phyloP scores from a whole-genome alignment of 2,113 vertebrate genomes.

The Tautogolabrus adspersus region DNA sequence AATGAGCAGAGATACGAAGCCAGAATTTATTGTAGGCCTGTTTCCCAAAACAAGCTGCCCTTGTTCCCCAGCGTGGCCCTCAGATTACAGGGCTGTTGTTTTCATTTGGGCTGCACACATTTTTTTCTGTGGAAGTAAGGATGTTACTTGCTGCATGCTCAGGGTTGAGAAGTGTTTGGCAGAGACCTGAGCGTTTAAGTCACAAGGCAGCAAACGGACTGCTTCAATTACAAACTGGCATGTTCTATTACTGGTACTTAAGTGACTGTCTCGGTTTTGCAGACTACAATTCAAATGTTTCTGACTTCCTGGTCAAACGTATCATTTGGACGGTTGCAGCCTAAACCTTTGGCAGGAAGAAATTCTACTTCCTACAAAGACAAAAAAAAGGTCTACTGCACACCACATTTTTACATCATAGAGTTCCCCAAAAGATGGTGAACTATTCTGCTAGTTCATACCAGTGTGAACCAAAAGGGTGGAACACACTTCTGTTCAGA shows the following conservation, averaged over 20 bases:
- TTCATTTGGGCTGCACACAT: conserved; percentile 16
- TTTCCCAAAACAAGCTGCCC: conserved; percentile 22
- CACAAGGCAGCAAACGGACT: conserved; percentile 23
- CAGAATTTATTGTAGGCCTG: conserved; percentile 15
- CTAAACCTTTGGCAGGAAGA: conserved; percentile 20
- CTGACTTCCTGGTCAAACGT: conserved; percentile 26
- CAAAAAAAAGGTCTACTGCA: not conserved
- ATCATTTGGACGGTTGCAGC: conserved; percentile 31
- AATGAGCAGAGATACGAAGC: conserved; percentile 20
- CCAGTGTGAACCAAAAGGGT: no score
- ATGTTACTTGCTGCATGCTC: conserved; percentile 5
- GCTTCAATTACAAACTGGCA: conserved; percentile 51
- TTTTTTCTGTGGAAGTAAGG: not conserved
- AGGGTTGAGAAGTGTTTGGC: conserved; percentile 35
- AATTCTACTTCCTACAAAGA: conserved; percentile 1
- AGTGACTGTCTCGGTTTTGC: conserved; percentile 33
- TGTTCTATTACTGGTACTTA: conserved; percentile 43
- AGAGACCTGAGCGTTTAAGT: conserved; percentile 5
- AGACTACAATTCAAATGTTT: conserved; percentile 48
- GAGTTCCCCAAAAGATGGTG: no score
- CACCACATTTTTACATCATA: no score
- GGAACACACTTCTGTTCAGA: no score
- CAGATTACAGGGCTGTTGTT: conserved; percentile 47
- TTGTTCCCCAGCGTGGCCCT: conserved; percentile 13
- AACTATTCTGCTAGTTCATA: no score